These are phyloP conservation scores for Helicoverpa assulta DNA, from an alignment of 2,888 invertebrate species.

Conservation along the genomic window DNA sequence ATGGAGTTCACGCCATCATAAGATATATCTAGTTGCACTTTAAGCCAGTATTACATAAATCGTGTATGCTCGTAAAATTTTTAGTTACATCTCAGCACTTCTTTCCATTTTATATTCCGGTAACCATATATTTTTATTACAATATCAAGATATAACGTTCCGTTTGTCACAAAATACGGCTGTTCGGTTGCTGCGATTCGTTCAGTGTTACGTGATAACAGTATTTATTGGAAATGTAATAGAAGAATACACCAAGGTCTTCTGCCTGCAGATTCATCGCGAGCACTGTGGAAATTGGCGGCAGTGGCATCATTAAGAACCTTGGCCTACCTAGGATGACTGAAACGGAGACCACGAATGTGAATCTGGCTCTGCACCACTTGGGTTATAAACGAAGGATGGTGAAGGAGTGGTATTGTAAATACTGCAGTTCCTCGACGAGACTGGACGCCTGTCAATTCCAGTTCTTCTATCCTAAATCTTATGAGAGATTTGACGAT, in stretches of 20 bases:
- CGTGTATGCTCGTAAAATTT: constrained; percentile 45
- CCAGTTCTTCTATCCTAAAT: constrained; percentile 73
- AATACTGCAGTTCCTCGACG: constrained; percentile 70
- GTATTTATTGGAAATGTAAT: constrained; percentile 22
- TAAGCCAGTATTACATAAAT: constrained; percentile 25
- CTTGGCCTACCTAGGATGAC: constrained; percentile 87
- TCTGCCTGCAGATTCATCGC: constrained; percentile 84
- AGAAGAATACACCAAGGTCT: constrained; percentile 66
- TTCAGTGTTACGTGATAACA: constrained; percentile 40
- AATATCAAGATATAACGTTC: constrained; percentile 54
- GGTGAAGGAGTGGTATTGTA: constrained; percentile 77
- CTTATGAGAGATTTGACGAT: constrained; percentile 72
- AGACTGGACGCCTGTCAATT: constrained; percentile 72
- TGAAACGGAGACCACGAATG: constrained; percentile 76
- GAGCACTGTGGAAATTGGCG: constrained; percentile 82
- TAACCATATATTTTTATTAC: constrained; percentile 59
- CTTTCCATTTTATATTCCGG: constrained; percentile 38
- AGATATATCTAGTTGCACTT: constrained; percentile 10
- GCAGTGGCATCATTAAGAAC: constrained; percentile 84
- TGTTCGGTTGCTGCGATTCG: constrained; percentile 24
- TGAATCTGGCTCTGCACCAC: constrained; percentile 80
- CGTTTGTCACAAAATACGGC: constrained; percentile 41
- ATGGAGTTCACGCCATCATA: background rate
- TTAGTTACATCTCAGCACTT: constrained; percentile 37
- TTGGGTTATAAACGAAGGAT: constrained; percentile 70